These are phyloP conservation scores for Bryconaethiops microstoma DNA, from an alignment of 2,797 vertebrate species.

Conservation along the genomic window DNA sequence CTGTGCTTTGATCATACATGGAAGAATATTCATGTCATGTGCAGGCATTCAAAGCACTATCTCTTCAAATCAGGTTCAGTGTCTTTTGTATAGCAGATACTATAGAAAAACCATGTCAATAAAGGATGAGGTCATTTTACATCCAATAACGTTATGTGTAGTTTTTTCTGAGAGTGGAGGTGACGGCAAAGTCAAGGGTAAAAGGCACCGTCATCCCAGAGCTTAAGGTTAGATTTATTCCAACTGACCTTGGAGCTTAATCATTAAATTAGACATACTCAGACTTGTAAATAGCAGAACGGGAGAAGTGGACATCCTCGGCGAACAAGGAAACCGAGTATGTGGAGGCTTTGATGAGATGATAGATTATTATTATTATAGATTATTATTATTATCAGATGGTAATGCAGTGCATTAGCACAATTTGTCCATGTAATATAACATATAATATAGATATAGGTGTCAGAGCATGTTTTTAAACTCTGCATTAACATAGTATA, in stretches of 20 bases:
- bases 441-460: no score
- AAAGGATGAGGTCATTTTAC: background rate
- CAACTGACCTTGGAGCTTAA: background rate
- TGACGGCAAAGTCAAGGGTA: constrained; percentile 5
- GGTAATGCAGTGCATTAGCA: background rate
- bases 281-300: background rate
- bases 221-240: constrained; percentile 11
- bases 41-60: constrained; percentile 1
- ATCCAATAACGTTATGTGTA: constrained; percentile 9
- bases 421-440: background rate
- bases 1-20: background rate
- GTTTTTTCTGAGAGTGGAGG: constrained; percentile 1
- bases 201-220: background rate
- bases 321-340: background rate
- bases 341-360: background rate
- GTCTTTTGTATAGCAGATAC: background rate
- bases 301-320: background rate
- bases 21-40: constrained; percentile 1
- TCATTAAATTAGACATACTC: background rate
- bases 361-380: background rate
- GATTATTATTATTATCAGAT: background rate
- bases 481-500: background rate
- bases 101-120: background rate
- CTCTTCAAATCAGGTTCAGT: background rate
- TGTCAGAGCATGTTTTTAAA: background rate